These are phyloP conservation scores for Trialeurodes vaporariorum DNA, from an alignment of 1,140 invertebrate species.

Conservation along the genomic window DNA sequence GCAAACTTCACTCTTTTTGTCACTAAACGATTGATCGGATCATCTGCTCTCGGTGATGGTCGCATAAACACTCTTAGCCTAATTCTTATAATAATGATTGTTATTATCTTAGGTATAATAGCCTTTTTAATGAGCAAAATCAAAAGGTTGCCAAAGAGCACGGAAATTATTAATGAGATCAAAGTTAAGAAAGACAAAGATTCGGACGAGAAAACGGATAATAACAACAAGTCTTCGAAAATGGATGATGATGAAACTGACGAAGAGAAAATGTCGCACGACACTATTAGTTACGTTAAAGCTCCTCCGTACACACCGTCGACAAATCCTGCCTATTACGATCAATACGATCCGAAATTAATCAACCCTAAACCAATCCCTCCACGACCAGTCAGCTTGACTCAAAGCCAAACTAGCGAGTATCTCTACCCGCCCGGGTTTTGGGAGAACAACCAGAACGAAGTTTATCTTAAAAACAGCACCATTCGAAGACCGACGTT, in stretches of 20 bases:
- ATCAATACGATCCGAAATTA: background rate
- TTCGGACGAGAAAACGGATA: background rate
- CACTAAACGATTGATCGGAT: constrained; percentile 56
- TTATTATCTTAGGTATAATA: constrained; percentile 62
- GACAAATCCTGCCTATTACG: background rate
- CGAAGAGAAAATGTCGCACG: background rate
- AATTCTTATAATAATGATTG: constrained; percentile 64
- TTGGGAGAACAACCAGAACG: background rate
- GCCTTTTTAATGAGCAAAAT: constrained; percentile 59
- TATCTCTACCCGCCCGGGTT: background rate
- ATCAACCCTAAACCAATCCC: background rate
- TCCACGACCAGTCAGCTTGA: background rate
- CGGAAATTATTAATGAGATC: background rate
- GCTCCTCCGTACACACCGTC: background rate
- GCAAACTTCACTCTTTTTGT: constrained; percentile 82
- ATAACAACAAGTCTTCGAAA: background rate
- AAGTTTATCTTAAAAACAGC: background rate
- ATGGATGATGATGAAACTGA: background rate
- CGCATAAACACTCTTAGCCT: constrained; percentile 76
- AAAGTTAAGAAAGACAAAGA: background rate
- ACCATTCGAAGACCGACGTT: constrained; percentile 3
- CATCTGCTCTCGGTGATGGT: constrained; percentile 64
- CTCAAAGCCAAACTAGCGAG: background rate
- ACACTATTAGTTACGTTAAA: background rate
- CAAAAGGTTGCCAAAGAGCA: background rate